Evolutionary conservation across 2,797 vertebrate species (phyloP).

Genomic region (Peromyscus eremicus): DNA sequence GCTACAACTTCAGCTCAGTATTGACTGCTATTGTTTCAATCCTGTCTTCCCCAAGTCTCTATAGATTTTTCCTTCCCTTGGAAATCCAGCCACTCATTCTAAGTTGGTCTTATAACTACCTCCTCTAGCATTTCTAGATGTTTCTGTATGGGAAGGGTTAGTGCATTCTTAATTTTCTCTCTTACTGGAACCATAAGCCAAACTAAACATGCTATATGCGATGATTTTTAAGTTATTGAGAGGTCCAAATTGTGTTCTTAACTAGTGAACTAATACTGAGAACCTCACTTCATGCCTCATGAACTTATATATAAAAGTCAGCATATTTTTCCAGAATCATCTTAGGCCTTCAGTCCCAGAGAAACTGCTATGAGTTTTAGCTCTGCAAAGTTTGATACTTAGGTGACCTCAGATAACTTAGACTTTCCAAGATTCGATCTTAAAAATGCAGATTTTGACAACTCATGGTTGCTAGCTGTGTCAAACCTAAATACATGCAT

Average conservation of each 20-base stretch:
- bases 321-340: background rate
- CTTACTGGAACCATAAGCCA: background rate
- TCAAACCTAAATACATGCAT: constrained; percentile 26
- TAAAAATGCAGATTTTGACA: constrained; percentile 29
- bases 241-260: background rate
- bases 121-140: background rate
- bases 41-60: background rate
- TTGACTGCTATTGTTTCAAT: background rate
- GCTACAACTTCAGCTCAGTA: background rate
- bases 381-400: constrained; percentile 18
- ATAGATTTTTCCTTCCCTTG: background rate
- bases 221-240: background rate
- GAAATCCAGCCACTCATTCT: background rate
- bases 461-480: background rate
- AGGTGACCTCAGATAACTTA: background rate
- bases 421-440: background rate
- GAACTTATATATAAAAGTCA: background rate
- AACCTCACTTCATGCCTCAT: background rate
- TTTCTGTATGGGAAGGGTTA: background rate
- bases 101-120: background rate
- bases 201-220: background rate
- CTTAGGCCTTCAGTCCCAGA: background rate
- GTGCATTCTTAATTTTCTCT: background rate
- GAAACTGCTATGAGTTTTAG: background rate
- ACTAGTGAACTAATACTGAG: background rate